A percentile compares a stretch with the other conserved stretches of the same genome.
Conservation (phyloP, 2,797 vertebrate species). For the Synaphobranchus kaupii region DNA sequence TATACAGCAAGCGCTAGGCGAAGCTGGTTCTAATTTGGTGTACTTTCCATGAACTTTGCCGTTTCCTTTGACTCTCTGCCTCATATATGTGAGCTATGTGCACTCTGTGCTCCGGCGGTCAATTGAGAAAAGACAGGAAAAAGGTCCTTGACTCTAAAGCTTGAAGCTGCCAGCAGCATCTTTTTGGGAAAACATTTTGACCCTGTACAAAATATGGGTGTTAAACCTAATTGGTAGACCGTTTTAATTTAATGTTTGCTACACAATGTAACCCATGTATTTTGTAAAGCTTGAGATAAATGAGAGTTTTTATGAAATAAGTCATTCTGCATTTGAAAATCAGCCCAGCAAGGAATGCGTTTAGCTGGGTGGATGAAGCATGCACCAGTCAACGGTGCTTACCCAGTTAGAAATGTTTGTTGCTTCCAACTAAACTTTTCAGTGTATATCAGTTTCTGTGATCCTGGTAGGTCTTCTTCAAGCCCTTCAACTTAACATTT, state of each 20-base stretch:
- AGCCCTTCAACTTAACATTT: not conserved
- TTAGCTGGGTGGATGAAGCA: not conserved
- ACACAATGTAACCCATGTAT: slow-evolving; percentile 39
- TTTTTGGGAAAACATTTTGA: slow-evolving; percentile 75
- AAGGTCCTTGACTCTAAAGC: slow-evolving; percentile 47
- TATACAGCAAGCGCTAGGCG: slow-evolving; percentile 56
- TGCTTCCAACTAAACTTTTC: not conserved
- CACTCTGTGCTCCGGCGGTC: slow-evolving; percentile 68
- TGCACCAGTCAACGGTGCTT: not conserved
- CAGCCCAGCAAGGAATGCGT: not conserved
- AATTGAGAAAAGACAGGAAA: slow-evolving; percentile 56
- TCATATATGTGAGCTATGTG: slow-evolving; percentile 78
- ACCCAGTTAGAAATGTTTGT: not conserved
- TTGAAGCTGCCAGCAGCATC: slow-evolving; percentile 77
- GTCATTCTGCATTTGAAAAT: slow-evolving; percentile 40
- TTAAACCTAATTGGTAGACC: slow-evolving; percentile 76
- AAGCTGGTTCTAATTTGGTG: slow-evolving; percentile 91
- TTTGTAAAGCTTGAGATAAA: not conserved
- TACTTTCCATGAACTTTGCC: slow-evolving; percentile 89
- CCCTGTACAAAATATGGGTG: slow-evolving; percentile 72
- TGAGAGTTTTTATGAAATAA: not conserved
- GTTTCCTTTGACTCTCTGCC: slow-evolving; percentile 82
- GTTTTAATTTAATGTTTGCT: not conserved
- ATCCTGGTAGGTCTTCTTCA: not conserved
- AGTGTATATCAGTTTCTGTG: not conserved